Conservation (phyloP, 2,888 invertebrate genomes). For the Leptarthrus brevirostris region DNA sequence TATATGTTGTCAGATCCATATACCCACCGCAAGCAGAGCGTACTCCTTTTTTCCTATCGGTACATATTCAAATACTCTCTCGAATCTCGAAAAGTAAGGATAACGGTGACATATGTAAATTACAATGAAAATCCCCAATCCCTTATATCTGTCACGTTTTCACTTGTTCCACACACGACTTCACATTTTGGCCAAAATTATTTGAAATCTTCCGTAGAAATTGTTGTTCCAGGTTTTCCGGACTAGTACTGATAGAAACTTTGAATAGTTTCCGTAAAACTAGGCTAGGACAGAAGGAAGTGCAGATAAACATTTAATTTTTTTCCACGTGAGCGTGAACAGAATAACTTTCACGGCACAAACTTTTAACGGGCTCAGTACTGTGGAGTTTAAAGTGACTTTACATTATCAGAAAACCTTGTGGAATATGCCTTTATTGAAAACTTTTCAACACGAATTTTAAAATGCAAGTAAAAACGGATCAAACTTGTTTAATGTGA, state of each 20-base stretch:
- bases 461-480: too few relatives aligned
- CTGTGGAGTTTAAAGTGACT: too few relatives aligned
- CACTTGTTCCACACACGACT: constrained; percentile 46
- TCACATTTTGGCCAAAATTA: constrained; percentile 41
- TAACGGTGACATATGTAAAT: constrained; percentile 41
- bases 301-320: constrained; percentile 37
- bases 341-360: constrained; percentile 18
- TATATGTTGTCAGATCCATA: neutral
- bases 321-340: constrained; percentile 16
- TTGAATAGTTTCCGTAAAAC: constrained; percentile 34
- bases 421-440: too few relatives aligned
- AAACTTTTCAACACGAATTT: too few relatives aligned
- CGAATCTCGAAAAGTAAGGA: neutral
- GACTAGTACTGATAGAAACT: constrained; percentile 37
- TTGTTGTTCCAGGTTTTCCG: constrained; percentile 29
- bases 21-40: neutral
- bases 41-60: neutral
- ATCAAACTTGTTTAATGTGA: too few relatives aligned
- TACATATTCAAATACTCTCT: neutral
- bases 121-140: constrained; percentile 38
- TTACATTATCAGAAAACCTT: too few relatives aligned
- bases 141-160: constrained; percentile 46
- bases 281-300: constrained; percentile 4
- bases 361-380: too few relatives aligned
- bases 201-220: constrained; percentile 38